Conservation (phyloP, 2,888 invertebrate species). For the Drosophila kokeensis region DNA sequence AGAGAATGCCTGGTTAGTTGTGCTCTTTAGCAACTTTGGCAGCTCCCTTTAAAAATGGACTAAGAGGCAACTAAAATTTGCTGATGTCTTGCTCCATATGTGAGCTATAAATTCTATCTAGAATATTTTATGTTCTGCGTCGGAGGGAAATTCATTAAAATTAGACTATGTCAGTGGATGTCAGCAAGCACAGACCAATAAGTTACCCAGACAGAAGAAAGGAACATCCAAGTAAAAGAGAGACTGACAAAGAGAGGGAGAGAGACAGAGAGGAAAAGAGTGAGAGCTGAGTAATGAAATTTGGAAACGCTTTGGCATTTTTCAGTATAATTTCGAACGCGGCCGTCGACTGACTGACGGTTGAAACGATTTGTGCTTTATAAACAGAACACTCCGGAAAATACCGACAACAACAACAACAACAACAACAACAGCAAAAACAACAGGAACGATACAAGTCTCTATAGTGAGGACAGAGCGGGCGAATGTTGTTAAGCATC, state of each 20-base stretch:
- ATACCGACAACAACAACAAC: constrained; percentile 30
- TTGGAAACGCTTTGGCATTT: constrained; percentile 74
- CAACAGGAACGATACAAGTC: constrained; percentile 16
- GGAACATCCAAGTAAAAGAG: constrained; percentile 28
- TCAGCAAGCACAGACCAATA: constrained; percentile 45
- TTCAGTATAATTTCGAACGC: constrained; percentile 76
- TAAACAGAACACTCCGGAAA: constrained; percentile 56
- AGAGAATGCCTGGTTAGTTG: constrained; percentile 9
- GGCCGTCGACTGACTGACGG: constrained; percentile 61
- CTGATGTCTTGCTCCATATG: constrained; percentile 34
- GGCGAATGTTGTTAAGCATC: constrained; percentile 33
- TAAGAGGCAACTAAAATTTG: constrained; percentile 40
- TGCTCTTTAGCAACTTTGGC: constrained; percentile 42
- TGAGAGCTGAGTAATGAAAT: constrained; percentile 65
- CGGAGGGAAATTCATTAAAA: constrained; percentile 68
- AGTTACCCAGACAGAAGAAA: constrained; percentile 22
- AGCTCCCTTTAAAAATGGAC: constrained; percentile 58
- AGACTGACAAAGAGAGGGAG: constrained; percentile 33
- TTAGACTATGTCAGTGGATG: constrained; percentile 68
- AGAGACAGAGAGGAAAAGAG: constrained; percentile 17
- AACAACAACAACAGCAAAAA: constrained; percentile 6
- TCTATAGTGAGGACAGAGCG: constrained; percentile 25
- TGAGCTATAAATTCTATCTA: constrained; percentile 45
- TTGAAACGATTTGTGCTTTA: constrained; percentile 35
- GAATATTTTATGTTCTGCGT: constrained; percentile 30